These are phyloP conservation scores for Geophilus truncorum DNA, from an alignment of 2,888 invertebrate genomes.

Conservation along the genomic window DNA sequence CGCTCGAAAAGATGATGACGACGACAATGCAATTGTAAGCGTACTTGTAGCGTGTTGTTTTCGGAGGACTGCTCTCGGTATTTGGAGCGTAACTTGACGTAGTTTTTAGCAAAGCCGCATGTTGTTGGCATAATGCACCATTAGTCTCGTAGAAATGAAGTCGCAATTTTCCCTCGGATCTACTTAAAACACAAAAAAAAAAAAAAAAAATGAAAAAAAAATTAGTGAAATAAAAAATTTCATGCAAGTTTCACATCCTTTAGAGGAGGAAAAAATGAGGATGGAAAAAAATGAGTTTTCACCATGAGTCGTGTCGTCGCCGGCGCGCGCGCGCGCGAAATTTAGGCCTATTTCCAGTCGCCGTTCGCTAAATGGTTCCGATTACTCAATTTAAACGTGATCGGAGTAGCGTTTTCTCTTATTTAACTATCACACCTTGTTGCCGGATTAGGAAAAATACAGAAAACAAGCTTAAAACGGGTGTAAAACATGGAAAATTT, in stretches of 20 bases:
- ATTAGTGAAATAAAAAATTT: background rate
- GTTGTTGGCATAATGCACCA: slow-evolving; percentile 47
- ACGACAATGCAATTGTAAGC: slow-evolving; percentile 47
- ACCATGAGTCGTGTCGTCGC: no score
- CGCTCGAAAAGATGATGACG: slow-evolving; percentile 50
- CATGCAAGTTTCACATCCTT: background rate
- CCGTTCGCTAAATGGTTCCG: no score
- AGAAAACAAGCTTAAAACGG: no score
- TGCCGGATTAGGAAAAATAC: no score
- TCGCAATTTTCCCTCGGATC: background rate
- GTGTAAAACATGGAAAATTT: background rate
- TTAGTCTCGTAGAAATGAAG: slow-evolving; percentile 30
- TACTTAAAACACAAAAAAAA: no score
- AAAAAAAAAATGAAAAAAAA: background rate
- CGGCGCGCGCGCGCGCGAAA: no score
- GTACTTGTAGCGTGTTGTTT: slow-evolving; percentile 27
- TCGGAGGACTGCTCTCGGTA: slow-evolving; percentile 43
- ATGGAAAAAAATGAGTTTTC: background rate
- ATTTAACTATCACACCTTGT: no score
- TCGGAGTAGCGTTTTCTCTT: no score
- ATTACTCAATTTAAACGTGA: no score
- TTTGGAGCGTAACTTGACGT: slow-evolving; percentile 46
- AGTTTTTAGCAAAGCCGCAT: slow-evolving; percentile 49
- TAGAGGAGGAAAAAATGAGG: background rate
- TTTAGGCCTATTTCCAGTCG: no score